Evolutionary conservation across 1,140 invertebrate genomes (phyloP).

Genomic region (Acromyrmex charruanus): DNA sequence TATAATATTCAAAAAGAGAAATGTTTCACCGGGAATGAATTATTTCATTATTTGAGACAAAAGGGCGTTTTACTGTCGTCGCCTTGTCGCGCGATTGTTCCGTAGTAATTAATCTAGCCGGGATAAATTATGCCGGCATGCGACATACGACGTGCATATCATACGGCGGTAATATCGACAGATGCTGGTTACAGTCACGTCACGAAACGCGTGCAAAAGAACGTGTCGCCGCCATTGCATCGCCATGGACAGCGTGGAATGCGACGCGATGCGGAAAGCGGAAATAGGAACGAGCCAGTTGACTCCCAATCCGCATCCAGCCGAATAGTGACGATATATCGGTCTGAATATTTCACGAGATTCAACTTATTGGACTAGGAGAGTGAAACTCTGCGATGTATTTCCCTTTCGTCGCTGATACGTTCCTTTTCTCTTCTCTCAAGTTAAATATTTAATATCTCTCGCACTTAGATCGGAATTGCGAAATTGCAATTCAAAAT

Average conservation of each 20-base stretch:
- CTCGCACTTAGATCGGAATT: background rate
- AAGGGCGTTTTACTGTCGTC: background rate
- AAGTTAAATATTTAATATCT: slow-evolving; percentile 49
- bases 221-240: slow-evolving; percentile 39
- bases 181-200: slow-evolving; percentile 59
- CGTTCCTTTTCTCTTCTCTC: background rate
- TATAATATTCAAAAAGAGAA: background rate
- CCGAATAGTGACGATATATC: slow-evolving; percentile 28
- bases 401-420: background rate
- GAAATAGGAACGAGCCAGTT: slow-evolving; percentile 52
- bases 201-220: slow-evolving; percentile 48
- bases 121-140: slow-evolving; percentile 20
- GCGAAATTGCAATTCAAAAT: background rate
- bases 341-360: slow-evolving; percentile 68
- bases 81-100: slow-evolving; percentile 24
- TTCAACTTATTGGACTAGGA: slow-evolving; percentile 40
- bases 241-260: slow-evolving; percentile 29
- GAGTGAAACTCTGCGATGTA: background rate
- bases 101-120: slow-evolving; percentile 24
- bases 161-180: slow-evolving; percentile 58
- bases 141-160: slow-evolving; percentile 32
- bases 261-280: slow-evolving; percentile 51
- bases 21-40: background rate
- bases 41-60: slow-evolving; percentile 13
- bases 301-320: slow-evolving; percentile 40